Evolutionary conservation across 2,797 vertebrate species (phyloP).

Genomic region (Falco rusticolus): DNA sequence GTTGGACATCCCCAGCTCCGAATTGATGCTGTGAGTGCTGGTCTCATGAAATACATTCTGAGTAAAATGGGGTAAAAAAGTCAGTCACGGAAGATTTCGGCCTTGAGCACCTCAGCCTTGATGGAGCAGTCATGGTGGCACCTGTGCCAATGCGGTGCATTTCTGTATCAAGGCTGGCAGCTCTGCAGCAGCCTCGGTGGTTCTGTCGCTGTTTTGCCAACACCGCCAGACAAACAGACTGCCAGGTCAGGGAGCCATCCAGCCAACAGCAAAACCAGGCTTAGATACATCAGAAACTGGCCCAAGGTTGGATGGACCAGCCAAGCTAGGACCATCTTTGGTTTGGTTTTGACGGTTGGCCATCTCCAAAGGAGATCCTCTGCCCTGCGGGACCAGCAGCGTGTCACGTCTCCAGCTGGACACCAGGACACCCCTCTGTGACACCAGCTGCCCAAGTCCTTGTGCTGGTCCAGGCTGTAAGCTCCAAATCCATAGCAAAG

Average conservation of each 20-base stretch:
- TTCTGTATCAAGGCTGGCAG: background rate
- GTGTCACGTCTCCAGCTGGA: background rate
- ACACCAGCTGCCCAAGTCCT: background rate
- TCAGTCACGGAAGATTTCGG: background rate
- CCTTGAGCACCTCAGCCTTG: background rate
- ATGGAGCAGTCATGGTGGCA: background rate
- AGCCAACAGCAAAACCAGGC: background rate
- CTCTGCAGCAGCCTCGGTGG: background rate
- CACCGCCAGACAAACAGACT: background rate
- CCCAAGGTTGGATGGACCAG: background rate
- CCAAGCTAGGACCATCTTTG: background rate
- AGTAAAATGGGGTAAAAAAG: background rate
- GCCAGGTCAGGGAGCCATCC: background rate
- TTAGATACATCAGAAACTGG: background rate
- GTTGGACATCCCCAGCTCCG: background rate
- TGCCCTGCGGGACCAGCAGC: background rate
- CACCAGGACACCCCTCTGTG: background rate
- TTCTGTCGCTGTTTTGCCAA: background rate
- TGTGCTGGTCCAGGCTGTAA: background rate
- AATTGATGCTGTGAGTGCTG: background rate
- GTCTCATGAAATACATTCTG: background rate
- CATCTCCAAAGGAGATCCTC: background rate
- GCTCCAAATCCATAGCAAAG: background rate
- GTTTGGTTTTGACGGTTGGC: background rate
- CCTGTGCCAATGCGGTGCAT: fast-evolving